Evolutionary conservation across 2,888 invertebrate species (phyloP).

Genomic region (Dryobota labecula): DNA sequence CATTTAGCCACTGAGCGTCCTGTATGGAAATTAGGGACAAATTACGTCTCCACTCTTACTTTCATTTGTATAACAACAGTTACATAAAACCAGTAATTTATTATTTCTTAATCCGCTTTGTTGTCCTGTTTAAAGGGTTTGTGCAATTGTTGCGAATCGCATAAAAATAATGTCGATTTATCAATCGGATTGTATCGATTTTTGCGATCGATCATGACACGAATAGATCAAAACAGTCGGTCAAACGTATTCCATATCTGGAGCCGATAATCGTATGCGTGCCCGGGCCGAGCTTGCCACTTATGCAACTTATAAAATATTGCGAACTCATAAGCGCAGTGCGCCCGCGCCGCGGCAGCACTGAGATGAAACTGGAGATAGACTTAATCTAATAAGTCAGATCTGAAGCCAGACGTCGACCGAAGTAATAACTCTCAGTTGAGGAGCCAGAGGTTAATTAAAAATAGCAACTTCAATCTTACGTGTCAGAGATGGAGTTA

Average conservation of each 20-base stretch:
- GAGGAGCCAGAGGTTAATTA: slow-evolving; percentile 90
- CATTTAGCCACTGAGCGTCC: slow-evolving; percentile 80
- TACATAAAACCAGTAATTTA: slow-evolving; percentile 83
- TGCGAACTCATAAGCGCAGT: slow-evolving; percentile 85
- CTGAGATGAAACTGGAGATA: slow-evolving; percentile 87
- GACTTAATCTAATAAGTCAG: slow-evolving; percentile 90
- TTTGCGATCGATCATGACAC: slow-evolving; percentile 76
- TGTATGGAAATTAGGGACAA: slow-evolving; percentile 89
- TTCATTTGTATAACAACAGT: slow-evolving; percentile 84
- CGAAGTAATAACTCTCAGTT: slow-evolving; percentile 87
- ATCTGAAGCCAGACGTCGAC: slow-evolving; percentile 87
- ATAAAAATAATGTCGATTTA: slow-evolving; percentile 59
- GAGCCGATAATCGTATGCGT: slow-evolving; percentile 82
- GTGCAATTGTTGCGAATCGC: slow-evolving; percentile 74
- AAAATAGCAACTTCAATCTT: slow-evolving; percentile 89
- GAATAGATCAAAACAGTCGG: slow-evolving; percentile 79
- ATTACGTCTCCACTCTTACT: slow-evolving; percentile 87
- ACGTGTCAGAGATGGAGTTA: slow-evolving; percentile 84
- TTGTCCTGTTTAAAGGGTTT: slow-evolving; percentile 76
- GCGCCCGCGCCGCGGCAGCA: slow-evolving; percentile 74
- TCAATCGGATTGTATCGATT: slow-evolving; percentile 64
- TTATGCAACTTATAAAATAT: slow-evolving; percentile 88
- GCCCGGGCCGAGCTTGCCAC: slow-evolving; percentile 73
- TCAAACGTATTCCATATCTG: slow-evolving; percentile 80
- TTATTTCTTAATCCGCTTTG: slow-evolving; percentile 83